Conservation (phyloP, 2,888 invertebrate genomes). For the Temnothorax rugatulus region DNA sequence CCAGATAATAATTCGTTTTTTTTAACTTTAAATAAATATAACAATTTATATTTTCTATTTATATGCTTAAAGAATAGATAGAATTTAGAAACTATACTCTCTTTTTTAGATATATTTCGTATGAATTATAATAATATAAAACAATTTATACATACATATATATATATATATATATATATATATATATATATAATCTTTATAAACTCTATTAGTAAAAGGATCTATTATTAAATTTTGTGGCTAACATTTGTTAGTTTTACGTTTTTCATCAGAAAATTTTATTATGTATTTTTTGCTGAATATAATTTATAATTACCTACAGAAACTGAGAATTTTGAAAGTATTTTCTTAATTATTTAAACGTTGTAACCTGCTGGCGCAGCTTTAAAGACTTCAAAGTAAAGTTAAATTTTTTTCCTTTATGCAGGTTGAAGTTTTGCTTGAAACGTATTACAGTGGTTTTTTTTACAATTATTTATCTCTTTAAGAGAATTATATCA, state of each 20-base stretch:
- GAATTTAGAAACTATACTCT: not conserved
- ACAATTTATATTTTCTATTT: not conserved
- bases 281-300: not conserved
- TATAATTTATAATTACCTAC: not conserved
- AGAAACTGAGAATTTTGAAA: not conserved
- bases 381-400: slow-evolving; percentile 16
- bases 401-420: slow-evolving; percentile 12
- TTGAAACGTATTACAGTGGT: not conserved
- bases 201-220: not conserved
- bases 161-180: too few species aligned
- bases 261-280: slow-evolving; percentile 3
- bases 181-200: not conserved
- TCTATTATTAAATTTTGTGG: slow-evolving; percentile 3
- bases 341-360: slow-evolving; percentile 17
- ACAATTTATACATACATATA: slow-evolving; percentile 21
- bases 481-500: slow-evolving; percentile 15
- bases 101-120: not conserved
- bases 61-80: not conserved
- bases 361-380: not conserved
- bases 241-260: not conserved
- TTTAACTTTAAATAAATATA: not conserved
- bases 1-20: not conserved
- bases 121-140: not conserved
- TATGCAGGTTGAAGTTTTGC: slow-evolving; percentile 3
- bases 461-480: slow-evolving; percentile 21